These are phyloP conservation scores for Probaryconus sp. DNA, from an alignment of 1,140 invertebrate genomes.

Conservation along the genomic window DNA sequence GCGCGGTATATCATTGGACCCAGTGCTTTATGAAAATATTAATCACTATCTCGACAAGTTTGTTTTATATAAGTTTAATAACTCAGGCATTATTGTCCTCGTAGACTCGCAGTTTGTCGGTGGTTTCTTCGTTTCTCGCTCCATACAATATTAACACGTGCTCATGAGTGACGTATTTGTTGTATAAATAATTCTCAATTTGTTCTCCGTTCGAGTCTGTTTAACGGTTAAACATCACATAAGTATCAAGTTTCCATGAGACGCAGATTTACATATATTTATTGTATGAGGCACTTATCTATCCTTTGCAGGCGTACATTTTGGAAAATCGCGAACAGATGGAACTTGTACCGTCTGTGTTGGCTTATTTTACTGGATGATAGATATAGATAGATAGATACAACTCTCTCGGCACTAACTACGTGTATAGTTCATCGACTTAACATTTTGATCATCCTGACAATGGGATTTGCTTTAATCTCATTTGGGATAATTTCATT, in stretches of 20 bases:
- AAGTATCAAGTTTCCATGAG: conserved; percentile 9
- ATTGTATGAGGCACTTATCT: conserved; percentile 35
- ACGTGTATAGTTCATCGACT: not conserved
- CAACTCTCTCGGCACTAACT: conserved; percentile 6
- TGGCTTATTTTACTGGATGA: conserved; percentile 18
- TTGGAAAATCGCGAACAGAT: conserved; percentile 22
- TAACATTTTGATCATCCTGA: conserved; percentile 25
- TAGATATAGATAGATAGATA: conserved; percentile 10
- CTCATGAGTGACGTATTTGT: conserved; percentile 34
- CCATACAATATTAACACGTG: conserved; percentile 21
- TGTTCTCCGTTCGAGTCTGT: conserved; percentile 12
- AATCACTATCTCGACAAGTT: conserved; percentile 25
- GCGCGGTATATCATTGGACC: conserved; percentile 14
- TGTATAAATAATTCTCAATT: conserved; percentile 19
- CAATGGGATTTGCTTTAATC: conserved; percentile 20
- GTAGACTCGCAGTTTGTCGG: not conserved
- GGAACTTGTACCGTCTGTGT: conserved; percentile 15
- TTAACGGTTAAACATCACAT: conserved; percentile 5
- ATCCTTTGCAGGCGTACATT: conserved; percentile 24
- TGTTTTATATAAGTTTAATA: conserved; percentile 26
- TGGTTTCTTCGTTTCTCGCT: conserved; percentile 1
- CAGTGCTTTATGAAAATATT: conserved; percentile 35
- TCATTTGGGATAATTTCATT: no score
- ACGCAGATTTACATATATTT: conserved; percentile 22
- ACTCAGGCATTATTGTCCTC: conserved; percentile 30